phyloP scores from a whole-genome alignment of 2,888 invertebrate species.

The Pachycephus smyrnensis region DNA sequence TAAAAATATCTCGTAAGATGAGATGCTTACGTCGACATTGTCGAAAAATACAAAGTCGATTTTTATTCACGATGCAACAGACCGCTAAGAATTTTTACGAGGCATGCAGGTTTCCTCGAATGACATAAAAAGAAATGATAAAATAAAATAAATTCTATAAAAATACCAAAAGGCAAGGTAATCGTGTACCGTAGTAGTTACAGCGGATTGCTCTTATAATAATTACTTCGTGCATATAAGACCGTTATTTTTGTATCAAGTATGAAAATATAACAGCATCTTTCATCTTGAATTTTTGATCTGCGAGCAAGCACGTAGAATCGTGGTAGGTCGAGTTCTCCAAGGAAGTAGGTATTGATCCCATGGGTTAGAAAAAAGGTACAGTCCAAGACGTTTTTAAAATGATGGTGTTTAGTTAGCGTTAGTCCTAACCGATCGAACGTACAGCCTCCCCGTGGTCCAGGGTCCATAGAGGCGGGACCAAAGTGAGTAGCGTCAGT shows the following conservation, averaged over 20 bases:
- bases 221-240: background rate
- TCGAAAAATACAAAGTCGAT: background rate
- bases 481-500: conserved; percentile 12
- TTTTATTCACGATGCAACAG: background rate
- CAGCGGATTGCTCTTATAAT: background rate
- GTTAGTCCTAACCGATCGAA: conserved; percentile 27
- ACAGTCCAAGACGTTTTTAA: conserved; percentile 10
- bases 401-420: conserved; percentile 31
- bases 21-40: background rate
- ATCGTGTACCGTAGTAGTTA: no score
- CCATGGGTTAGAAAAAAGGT: background rate
- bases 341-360: background rate
- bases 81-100: background rate
- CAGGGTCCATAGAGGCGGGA: background rate
- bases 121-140: no score
- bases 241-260: background rate
- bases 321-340: background rate
- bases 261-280: background rate
- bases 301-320: background rate
- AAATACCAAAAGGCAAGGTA: no score
- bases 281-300: background rate
- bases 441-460: background rate
- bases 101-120: no score
- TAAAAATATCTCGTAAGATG: no score
- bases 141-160: no score